Evolutionary conservation across 2,888 invertebrate genomes (phyloP).

Genomic region (Athalia cordata): DNA sequence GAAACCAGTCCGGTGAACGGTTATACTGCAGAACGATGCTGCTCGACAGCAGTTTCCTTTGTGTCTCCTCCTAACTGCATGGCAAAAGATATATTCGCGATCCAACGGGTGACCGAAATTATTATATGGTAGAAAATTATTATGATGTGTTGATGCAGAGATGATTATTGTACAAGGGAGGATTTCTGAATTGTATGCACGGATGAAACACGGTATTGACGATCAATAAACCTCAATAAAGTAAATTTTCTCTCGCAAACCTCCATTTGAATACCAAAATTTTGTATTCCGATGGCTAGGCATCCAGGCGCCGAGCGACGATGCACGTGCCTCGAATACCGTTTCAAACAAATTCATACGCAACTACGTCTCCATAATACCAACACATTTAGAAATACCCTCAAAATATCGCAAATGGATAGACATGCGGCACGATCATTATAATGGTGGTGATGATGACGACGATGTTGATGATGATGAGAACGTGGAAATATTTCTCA

Average conservation of each 20-base stretch:
- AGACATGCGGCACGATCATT: no score
- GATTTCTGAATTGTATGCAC: slow-evolving; percentile 2
- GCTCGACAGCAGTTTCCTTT: slow-evolving; percentile 39
- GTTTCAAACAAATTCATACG: background rate
- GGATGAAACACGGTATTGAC: slow-evolving; percentile 68
- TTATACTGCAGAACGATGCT: background rate
- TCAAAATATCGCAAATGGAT: no score
- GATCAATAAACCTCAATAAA: slow-evolving; percentile 74
- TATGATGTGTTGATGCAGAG: background rate
- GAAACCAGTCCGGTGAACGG: slow-evolving; percentile 56
- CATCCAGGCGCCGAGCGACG: slow-evolving; percentile 42
- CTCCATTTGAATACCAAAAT: slow-evolving; percentile 71
- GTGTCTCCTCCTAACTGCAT: slow-evolving; percentile 11
- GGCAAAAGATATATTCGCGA: slow-evolving; percentile 26
- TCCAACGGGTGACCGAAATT: slow-evolving; percentile 12
- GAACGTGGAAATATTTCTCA: no score
- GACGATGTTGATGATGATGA: no score
- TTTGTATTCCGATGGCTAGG: slow-evolving; percentile 70
- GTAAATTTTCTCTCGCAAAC: slow-evolving; percentile 72
- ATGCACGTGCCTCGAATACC: slow-evolving; percentile 39
- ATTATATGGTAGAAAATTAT: slow-evolving; percentile 1
- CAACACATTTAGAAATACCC: background rate
- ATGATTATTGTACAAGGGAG: background rate
- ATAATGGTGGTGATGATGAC: no score
- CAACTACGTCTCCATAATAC: slow-evolving; percentile 19